Percentiles rank a stretch among this genome's conserved stretches.
phyloP scores from a whole-genome alignment of 2,888 invertebrate genomes.

The Falcaria lacertinaria region DNA sequence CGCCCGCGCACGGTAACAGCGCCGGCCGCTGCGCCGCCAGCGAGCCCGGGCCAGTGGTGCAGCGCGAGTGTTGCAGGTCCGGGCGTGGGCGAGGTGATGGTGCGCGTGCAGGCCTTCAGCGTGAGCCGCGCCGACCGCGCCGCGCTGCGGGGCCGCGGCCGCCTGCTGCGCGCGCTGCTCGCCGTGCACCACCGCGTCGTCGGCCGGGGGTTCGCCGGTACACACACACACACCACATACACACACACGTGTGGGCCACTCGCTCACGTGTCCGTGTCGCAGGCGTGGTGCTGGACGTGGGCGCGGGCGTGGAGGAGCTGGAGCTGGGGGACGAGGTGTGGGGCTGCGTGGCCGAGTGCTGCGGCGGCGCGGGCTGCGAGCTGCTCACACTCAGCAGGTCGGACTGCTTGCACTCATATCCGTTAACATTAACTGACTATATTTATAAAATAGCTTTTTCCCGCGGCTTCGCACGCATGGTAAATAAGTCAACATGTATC shows the following conservation, averaged over 20 bases:
- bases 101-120: constrained; percentile 71
- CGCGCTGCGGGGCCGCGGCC: constrained; percentile 57
- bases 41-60: not conserved
- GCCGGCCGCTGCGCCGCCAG: not conserved
- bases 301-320: constrained; percentile 54
- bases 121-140: constrained; percentile 56
- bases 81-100: constrained; percentile 56
- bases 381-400: constrained; percentile 63
- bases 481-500: too few relatives aligned
- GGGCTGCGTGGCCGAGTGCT: constrained; percentile 72
- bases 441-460: too few relatives aligned
- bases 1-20: constrained; percentile 49
- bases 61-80: constrained; percentile 32
- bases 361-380: constrained; percentile 66
- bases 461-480: too few relatives aligned
- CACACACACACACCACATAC: too few relatives aligned
- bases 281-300: constrained; percentile 70
- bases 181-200: constrained; percentile 44
- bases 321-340: constrained; percentile 75
- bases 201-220: constrained; percentile 64
- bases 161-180: constrained; percentile 45
- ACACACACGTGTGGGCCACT: not conserved
- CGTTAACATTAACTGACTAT: too few relatives aligned
- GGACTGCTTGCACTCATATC: too few relatives aligned
- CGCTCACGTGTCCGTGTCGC: not conserved